phyloP scores from a whole-genome alignment of 2,797 vertebrate species.

The Anguilla pacifica region DNA sequence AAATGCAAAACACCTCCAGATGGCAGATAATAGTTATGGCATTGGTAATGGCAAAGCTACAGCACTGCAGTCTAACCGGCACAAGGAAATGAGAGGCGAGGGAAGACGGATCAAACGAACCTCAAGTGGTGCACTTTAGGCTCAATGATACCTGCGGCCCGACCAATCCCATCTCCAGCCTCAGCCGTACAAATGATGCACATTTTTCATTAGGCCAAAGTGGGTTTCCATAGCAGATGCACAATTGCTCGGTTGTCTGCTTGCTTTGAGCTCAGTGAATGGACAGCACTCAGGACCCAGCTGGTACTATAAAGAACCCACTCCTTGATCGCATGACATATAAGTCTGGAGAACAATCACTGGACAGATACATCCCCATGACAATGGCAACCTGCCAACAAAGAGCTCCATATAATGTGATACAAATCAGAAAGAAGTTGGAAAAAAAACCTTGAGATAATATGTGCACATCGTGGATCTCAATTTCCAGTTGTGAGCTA shows the following conservation, averaged over 20 bases:
- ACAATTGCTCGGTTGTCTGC: not conserved
- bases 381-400: not conserved
- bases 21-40: not conserved
- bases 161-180: not conserved
- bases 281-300: not conserved
- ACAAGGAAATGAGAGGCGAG: not conserved
- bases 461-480: not conserved
- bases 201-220: not conserved
- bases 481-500: not conserved
- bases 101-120: constrained; percentile 13
- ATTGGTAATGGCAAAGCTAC: not conserved
- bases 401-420: not conserved
- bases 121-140: constrained; percentile 23
- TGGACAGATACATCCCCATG: not conserved
- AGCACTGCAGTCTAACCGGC: not conserved
- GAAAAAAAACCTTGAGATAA: not conserved
- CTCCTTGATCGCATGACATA: not conserved
- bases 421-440: not conserved
- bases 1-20: constrained; percentile 40
- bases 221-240: not conserved
- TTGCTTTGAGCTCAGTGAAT: not conserved
- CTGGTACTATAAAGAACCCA: not conserved
- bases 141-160: not conserved
- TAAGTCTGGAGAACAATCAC: not conserved
- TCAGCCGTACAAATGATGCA: not conserved